Conservation (phyloP, 2,888 invertebrate genomes). For the Orthosia cruda region DNA sequence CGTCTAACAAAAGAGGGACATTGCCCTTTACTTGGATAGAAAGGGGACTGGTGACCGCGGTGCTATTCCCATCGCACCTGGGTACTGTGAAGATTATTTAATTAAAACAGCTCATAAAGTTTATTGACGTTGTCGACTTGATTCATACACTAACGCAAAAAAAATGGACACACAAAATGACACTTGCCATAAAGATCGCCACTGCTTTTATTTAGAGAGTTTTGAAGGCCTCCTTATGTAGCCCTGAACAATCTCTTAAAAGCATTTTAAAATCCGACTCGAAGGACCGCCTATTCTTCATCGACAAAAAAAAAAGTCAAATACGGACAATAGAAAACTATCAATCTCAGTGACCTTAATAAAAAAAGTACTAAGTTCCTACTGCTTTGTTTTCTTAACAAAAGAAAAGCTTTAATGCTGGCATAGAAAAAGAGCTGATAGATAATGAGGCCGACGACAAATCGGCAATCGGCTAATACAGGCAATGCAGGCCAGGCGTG, state of each 20-base stretch:
- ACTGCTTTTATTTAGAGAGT: background rate
- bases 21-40: constrained; percentile 29
- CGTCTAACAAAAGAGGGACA: constrained; percentile 34
- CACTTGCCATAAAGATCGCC: background rate
- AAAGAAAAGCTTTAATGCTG: constrained; percentile 1
- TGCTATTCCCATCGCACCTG: background rate
- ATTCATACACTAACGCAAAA: too few relatives aligned
- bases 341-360: background rate
- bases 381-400: background rate
- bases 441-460: constrained; percentile 55
- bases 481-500: constrained; percentile 27
- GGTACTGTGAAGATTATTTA: background rate
- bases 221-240: background rate
- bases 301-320: background rate
- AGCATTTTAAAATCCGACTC: background rate
- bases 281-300: background rate
- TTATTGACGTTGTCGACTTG: too few relatives aligned
- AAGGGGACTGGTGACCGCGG: constrained; percentile 29
- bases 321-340: background rate
- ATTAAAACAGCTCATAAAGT: background rate
- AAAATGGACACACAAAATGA: too few relatives aligned
- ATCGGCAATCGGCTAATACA: constrained; percentile 50
- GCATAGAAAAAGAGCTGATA: constrained; percentile 17
- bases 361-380: background rate
- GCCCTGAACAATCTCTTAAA: background rate